Evolutionary conservation across 1,140 invertebrate genomes (phyloP), one percentile per base, ranked within the genome.

Genomic region (Neodiprion lecontei): DNA sequence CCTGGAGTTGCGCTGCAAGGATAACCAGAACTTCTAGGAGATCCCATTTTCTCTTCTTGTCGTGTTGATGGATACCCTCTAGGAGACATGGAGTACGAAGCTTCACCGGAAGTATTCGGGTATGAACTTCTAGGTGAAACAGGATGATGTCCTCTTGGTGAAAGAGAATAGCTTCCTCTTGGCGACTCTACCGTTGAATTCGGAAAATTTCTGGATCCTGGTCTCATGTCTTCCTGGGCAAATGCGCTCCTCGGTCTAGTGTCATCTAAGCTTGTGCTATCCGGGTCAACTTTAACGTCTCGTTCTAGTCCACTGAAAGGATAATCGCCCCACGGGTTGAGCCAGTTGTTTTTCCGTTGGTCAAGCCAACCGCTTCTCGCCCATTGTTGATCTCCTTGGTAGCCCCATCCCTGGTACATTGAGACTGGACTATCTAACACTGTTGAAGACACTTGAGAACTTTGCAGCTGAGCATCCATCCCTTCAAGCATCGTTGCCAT

Each of bases 361-460:
- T 87, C 84, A 28, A 88, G 72, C 86, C 86, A 88, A 14, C 83
- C 83, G 9, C 82, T 80, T 23, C 85, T 78, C 23, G 77, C 82
- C 85, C 87, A 88, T 7, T 87, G 85, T 48, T 86, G 85, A 23
- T 85, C 85, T 48, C 80, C 82, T 68, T 88, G 85, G 74, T 88
- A 87, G 47, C 86, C 84, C 89, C 89, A 91, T 40, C 81, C 79
- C 76, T 89, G 88, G 75, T 90, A 90, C 86, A 90, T 89, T 7
- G 89, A 89, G 1, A 89, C 89, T 50, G 94, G 93, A 76, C 93
- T 94, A 82, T 95, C 94, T 74, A 94, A 83, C 5, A 95, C 94
- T 1, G 94, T 95, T 70, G 94, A 95, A 61, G 94, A 94, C 70
- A 95, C 94, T 87, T 95, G 92, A 82, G 94, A 94, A 80, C 93